phyloP scores from a whole-genome alignment of 2,888 invertebrate species.

The Phoenoteleia sp. region DNA sequence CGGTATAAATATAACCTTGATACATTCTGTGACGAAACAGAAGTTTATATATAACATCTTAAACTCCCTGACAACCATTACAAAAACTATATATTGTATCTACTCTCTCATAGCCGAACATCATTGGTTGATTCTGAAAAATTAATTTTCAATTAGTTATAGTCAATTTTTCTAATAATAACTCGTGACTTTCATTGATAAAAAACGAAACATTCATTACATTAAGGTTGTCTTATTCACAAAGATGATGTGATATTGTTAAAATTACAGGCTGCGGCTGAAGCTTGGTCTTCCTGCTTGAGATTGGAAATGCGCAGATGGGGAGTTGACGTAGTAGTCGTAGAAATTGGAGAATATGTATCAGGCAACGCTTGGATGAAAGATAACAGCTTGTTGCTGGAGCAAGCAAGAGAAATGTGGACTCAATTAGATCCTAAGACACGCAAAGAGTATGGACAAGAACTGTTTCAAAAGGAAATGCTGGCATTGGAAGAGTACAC shows the following conservation, averaged over 20 bases:
- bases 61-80: too few species aligned
- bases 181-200: too few species aligned
- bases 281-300: constrained; percentile 93
- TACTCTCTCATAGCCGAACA: too few species aligned
- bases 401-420: constrained; percentile 95
- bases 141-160: too few species aligned
- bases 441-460: constrained; percentile 92
- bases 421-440: constrained; percentile 92
- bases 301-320: constrained; percentile 93
- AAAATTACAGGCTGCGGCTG: constrained; percentile 90
- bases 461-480: constrained; percentile 94
- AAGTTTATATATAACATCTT: too few species aligned
- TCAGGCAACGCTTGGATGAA: constrained; percentile 93
- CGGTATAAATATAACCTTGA: too few species aligned
- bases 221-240: too few species aligned
- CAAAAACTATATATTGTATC: too few species aligned
- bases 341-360: constrained; percentile 95
- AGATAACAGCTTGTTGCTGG: constrained; percentile 89
- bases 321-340: constrained; percentile 94
- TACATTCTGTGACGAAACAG: too few species aligned
- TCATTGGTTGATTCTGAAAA: too few species aligned
- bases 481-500: constrained; percentile 93
- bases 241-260: neutral
- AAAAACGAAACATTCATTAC: too few species aligned
- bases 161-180: too few species aligned